Conservation (phyloP, 2,888 invertebrate species). For the Caenorhabditis sp. region DNA sequence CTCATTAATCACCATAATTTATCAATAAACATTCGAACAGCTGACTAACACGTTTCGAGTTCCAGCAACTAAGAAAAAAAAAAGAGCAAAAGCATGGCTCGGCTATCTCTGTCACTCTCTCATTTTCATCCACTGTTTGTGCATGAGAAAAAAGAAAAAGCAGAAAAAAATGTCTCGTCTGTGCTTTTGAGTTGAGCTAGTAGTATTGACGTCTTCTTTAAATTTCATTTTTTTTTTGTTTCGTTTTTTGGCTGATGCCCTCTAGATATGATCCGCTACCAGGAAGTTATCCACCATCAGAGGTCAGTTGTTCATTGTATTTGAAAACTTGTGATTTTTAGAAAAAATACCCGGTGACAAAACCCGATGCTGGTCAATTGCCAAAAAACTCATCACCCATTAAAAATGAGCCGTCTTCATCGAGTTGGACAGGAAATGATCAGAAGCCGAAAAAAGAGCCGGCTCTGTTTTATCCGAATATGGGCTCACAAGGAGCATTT, state of each 20-base stretch:
- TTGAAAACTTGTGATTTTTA: neutral
- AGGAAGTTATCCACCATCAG: neutral
- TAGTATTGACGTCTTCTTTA: neutral
- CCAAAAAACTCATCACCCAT: neutral
- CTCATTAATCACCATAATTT: slow-evolving; percentile 28
- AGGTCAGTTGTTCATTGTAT: neutral
- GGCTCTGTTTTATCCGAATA: neutral
- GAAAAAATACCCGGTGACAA: neutral
- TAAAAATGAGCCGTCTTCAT: neutral
- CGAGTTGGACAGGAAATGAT: neutral
- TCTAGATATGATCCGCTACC: neutral
- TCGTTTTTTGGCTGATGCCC: neutral
- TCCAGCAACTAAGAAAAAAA: neutral
- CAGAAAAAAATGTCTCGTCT: neutral
- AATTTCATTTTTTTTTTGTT: neutral
- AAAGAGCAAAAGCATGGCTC: neutral
- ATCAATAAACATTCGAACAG: slow-evolving; percentile 8
- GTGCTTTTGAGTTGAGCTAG: neutral
- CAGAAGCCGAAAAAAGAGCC: too few relatives aligned
- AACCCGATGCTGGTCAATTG: neutral
- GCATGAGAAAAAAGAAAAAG: neutral
- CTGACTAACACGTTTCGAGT: neutral
- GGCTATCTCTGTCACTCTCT: neutral
- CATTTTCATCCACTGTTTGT: neutral
- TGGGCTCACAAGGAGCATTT: neutral